Percentiles rank a stretch among this genome's conserved stretches.
These are phyloP conservation scores for Heterochromis multidens DNA, from an alignment of 2,113 vertebrate species.

Conservation along the genomic window DNA sequence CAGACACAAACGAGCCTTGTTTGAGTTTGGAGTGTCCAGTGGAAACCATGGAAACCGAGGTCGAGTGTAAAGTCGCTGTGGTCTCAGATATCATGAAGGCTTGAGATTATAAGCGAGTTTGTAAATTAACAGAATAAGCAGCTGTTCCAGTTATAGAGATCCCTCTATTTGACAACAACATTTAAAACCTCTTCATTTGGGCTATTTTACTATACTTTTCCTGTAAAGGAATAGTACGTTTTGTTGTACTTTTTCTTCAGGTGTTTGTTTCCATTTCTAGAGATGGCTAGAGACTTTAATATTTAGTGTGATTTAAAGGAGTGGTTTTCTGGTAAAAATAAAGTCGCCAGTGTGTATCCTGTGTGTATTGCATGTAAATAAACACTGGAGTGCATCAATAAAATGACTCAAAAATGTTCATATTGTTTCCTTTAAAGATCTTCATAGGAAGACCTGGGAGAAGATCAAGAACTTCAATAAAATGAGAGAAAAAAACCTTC, in stretches of 20 bases:
- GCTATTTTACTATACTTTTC: background rate
- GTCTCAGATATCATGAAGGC: background rate
- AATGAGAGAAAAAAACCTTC: background rate
- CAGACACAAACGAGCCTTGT: background rate
- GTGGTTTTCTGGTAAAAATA: background rate
- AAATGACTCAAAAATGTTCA: background rate
- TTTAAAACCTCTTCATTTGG: background rate
- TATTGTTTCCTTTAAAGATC: background rate
- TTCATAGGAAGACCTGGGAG: background rate
- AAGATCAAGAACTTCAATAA: background rate
- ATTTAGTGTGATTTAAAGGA: background rate
- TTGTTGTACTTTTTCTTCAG: background rate
- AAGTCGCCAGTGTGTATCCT: background rate
- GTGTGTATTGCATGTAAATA: constrained; percentile 1
- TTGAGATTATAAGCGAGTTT: background rate
- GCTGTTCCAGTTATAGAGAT: no score
- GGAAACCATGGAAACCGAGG: background rate
- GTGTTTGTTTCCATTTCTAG: background rate
- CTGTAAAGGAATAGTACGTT: background rate
- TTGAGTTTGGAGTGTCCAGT: background rate
- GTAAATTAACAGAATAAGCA: background rate
- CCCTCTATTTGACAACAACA: background rate
- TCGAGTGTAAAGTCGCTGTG: background rate
- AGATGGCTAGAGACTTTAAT: background rate
- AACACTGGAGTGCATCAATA: background rate